Evolutionary conservation across 2,797 vertebrate genomes (phyloP), one percentile per base, ranked within the genome.

Genomic region (Lutjanus campechanus): DNA sequence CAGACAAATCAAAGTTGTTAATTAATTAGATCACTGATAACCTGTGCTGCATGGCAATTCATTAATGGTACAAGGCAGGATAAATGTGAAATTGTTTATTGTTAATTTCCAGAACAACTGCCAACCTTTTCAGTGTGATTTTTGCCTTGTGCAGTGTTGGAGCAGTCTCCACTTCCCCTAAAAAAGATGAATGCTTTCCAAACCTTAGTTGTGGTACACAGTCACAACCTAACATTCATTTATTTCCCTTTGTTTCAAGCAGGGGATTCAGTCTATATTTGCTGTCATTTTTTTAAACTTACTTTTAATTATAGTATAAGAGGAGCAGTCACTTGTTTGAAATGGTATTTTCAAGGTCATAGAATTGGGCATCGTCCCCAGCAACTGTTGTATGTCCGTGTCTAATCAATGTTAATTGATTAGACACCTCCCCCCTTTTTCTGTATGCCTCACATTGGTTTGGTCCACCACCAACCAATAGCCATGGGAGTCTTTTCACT

Each of bases 1-100:
- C 56, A 76, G 53, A 36, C 51, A 0, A 80, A 86, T 86, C 56
- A 77, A 81, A 69, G 66, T n/a, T 53, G 55, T 51, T 84, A 80
- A 88, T 86, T 83, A 70, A 43, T 36, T 36, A 36, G 29, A 47
- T n/a, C 58, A 29, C 82, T 69, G 76, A 82, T 79, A 81, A 78
- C 41, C 49, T 49, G 59, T 1, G 16, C 55, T 58, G 29, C 29
- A 36, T 36, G 41, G 65, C 78, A 70, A 63, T 88, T 78, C 36
- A 81, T 83, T 83, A 43, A 76, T 65, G 29, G 10, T 41, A 64
- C 53, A 36, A 67, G 65, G 62, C 54, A 60, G 63, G 79, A 74
- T 68, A 66, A 77, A 77, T 73, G 76, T 59, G 44, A 47, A 51
- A 41, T 81, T 82, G 74, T 86, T 83, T 69, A 70, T 54, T 68